Evolutionary conservation across 2,888 invertebrate species (phyloP).

Genomic region (Podabrus alpinus): DNA sequence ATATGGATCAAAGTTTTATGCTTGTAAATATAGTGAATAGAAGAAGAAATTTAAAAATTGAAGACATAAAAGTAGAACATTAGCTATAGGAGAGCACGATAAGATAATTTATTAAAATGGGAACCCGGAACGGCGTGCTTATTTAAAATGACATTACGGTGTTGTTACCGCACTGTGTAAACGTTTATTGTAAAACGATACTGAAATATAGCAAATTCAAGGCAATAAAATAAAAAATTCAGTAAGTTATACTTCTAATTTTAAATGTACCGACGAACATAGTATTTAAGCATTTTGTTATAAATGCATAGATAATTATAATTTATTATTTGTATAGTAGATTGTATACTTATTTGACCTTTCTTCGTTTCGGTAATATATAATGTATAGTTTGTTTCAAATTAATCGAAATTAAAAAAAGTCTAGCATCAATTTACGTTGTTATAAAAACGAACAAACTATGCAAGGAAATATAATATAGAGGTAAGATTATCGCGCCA

Average conservation of each 20-base stretch:
- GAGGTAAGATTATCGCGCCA: too few relatives aligned
- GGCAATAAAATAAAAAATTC: background rate
- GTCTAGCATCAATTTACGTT: too few relatives aligned
- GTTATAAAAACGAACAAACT: too few relatives aligned
- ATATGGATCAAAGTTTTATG: background rate
- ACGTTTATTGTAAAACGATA: background rate
- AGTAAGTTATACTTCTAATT: background rate
- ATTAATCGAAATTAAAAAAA: too few relatives aligned
- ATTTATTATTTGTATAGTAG: too few relatives aligned
- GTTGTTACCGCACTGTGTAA: background rate
- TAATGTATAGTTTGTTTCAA: too few relatives aligned
- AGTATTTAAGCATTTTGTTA: too few relatives aligned
- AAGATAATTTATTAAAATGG: conserved; percentile 22
- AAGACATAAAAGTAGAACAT: conserved; percentile 6
- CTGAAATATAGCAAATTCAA: background rate
- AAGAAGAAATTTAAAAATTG: background rate
- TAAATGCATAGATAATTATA: too few relatives aligned
- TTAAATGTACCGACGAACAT: too few relatives aligned
- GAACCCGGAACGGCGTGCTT: conserved; percentile 5
- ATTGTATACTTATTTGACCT: too few relatives aligned
- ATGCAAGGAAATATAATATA: too few relatives aligned
- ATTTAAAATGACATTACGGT: background rate
- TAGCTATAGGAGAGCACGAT: conserved; percentile 21
- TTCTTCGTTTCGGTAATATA: too few relatives aligned
- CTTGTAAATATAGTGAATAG: background rate